phyloP scores from a whole-genome alignment of 1,140 invertebrate genomes.

The Neomicropteryx cornuta region DNA sequence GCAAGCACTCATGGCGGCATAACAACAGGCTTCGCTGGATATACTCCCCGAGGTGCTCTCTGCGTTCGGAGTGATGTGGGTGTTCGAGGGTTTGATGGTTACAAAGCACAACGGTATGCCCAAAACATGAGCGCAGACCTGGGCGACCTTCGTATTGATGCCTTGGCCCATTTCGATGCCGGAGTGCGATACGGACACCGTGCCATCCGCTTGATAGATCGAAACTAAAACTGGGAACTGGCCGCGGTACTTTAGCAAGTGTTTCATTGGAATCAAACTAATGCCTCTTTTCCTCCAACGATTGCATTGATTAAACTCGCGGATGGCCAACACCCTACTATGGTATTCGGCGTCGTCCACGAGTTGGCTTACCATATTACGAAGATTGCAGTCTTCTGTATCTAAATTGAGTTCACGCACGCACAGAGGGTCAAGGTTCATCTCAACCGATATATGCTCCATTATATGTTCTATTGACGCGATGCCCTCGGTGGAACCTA shows the following conservation, averaged over 20 bases:
- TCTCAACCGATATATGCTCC: slow-evolving; percentile 62
- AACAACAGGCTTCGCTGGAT: slow-evolving; percentile 56
- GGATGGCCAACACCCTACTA: slow-evolving; percentile 32
- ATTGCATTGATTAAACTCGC: slow-evolving; percentile 35
- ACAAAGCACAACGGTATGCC: slow-evolving; percentile 61
- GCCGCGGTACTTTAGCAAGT: slow-evolving; percentile 34
- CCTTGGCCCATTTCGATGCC: slow-evolving; percentile 67
- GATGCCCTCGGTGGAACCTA: slow-evolving; percentile 54
- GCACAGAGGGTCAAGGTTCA: slow-evolving; percentile 56
- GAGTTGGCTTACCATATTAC: slow-evolving; percentile 39
- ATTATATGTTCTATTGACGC: slow-evolving; percentile 69
- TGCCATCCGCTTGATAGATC: slow-evolving; percentile 54
- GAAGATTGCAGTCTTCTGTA: slow-evolving; percentile 27
- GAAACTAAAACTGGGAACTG: slow-evolving; percentile 46
- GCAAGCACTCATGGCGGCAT: slow-evolving; percentile 56
- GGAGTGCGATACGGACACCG: slow-evolving; percentile 53
- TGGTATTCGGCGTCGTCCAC: slow-evolving; percentile 41
- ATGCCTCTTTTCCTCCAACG: slow-evolving; percentile 57
- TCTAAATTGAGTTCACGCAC: slow-evolving; percentile 52
- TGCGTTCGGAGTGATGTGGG: slow-evolving; percentile 53
- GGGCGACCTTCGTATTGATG: slow-evolving; percentile 53
- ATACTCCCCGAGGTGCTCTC: slow-evolving; percentile 57
- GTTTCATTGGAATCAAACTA: slow-evolving; percentile 43
- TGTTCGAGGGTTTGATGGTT: slow-evolving; percentile 54
- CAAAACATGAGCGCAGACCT: slow-evolving; percentile 63